phyloP scores from a whole-genome alignment of 2,113 vertebrate species.

The Corythoichthys intestinalis region DNA sequence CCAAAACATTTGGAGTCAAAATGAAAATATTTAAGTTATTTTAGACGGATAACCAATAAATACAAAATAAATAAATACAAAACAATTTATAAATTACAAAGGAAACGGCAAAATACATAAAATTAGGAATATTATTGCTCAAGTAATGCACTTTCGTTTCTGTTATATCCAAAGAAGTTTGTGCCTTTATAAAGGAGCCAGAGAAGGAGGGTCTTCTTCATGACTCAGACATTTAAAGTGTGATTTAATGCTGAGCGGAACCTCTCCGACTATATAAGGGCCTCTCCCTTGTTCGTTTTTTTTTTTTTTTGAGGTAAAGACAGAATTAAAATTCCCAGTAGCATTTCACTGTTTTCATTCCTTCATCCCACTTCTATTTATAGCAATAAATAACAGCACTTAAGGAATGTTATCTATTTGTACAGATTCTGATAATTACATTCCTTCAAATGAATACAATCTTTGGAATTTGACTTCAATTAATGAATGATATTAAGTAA shows the following conservation, averaged over 20 bases:
- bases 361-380: neutral
- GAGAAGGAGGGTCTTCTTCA: conserved; percentile 46
- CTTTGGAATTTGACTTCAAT: neutral
- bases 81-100: conserved; percentile 30
- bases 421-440: neutral
- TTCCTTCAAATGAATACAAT: neutral
- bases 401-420: neutral
- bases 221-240: conserved; percentile 55
- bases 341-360: neutral
- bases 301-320: neutral
- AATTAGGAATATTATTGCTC: conserved; percentile 17
- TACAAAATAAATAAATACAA: conserved; percentile 18
- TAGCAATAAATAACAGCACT: neutral
- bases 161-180: conserved; percentile 19
- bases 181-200: conserved; percentile 51
- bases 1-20: conserved; percentile 45
- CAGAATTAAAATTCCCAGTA: neutral
- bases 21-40: neutral
- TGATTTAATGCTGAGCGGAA: conserved; percentile 37
- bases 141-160: conserved; percentile 6
- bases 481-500: neutral
- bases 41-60: conserved; percentile 25
- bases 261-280: conserved; percentile 43
- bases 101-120: conserved; percentile 1
- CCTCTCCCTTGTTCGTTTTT: conserved; percentile 33